Evolutionary conservation across 2,888 invertebrate genomes (phyloP).

Genomic region (Pseudococcus jackbeardsleyi): DNA sequence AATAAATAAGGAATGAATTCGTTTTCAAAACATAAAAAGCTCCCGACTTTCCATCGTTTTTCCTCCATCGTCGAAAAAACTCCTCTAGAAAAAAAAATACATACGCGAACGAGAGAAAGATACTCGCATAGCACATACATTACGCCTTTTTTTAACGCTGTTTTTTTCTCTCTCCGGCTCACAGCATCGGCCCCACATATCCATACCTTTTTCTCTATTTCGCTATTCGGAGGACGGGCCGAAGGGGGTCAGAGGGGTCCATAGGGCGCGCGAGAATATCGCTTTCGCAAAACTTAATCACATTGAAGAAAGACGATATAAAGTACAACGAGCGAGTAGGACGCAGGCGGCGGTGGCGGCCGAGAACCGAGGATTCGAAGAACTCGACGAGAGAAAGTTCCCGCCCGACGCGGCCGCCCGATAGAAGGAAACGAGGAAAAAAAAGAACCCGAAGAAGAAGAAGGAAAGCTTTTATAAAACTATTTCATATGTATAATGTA

Average conservation of each 20-base stretch:
- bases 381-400: slow-evolving; percentile 37
- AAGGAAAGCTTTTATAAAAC: slow-evolving; percentile 65
- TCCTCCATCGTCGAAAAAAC: not conserved
- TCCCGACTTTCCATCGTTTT: not conserved
- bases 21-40: slow-evolving; percentile 1
- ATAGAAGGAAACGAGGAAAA: slow-evolving; percentile 22
- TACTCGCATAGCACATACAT: not conserved
- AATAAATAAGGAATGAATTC: slow-evolving; percentile 13
- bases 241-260: not conserved
- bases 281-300: slow-evolving; percentile 64
- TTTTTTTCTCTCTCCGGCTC: not conserved
- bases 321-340: not conserved
- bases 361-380: not conserved
- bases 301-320: slow-evolving; percentile 63
- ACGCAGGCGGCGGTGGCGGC: not conserved
- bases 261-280: slow-evolving; percentile 53
- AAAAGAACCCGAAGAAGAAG: slow-evolving; percentile 48
- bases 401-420: not conserved
- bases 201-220: slow-evolving; percentile 50
- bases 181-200: slow-evolving; percentile 50
- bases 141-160: slow-evolving; percentile 40
- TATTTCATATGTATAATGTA: slow-evolving; percentile 65
- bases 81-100: not conserved
- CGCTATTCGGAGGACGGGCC: not conserved
- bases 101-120: not conserved